Conservation (phyloP, 2,113 vertebrate species). For the Arizona elegans region DNA sequence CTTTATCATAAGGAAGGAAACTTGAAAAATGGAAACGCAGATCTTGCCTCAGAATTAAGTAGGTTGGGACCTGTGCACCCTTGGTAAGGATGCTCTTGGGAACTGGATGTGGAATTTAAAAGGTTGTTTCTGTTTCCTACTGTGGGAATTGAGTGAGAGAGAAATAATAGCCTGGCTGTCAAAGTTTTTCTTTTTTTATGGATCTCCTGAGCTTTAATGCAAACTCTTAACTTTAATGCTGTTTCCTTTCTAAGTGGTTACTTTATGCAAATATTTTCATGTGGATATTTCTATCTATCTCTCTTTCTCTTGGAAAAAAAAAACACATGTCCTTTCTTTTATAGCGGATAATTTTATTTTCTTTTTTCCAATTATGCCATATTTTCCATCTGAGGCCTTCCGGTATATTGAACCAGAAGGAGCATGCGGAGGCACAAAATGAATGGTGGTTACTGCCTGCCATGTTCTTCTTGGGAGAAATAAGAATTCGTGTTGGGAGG, state of each 20-base stretch:
- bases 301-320: neutral
- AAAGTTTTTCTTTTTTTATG: constrained; percentile 27
- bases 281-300: neutral
- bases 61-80: neutral
- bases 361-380: neutral
- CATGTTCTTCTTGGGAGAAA: constrained; percentile 37
- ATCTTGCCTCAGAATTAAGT: neutral
- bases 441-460: constrained; percentile 36
- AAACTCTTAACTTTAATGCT: neutral
- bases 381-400: constrained; percentile 23
- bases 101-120: neutral
- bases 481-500: constrained; percentile 46
- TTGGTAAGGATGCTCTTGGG: neutral
- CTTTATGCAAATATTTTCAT: constrained; percentile 7
- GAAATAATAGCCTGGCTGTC: neutral
- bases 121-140: neutral
- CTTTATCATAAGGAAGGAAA: neutral
- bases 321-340: neutral
- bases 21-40: neutral
- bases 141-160: neutral
- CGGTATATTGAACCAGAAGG: constrained; percentile 27
- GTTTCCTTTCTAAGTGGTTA: constrained; percentile 21
- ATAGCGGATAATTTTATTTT: neutral
- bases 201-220: constrained; percentile 6
- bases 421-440: constrained; percentile 44